Evolutionary conservation across 2,113 vertebrate species (phyloP).

Genomic region (Syrrhaptes paradoxus): DNA sequence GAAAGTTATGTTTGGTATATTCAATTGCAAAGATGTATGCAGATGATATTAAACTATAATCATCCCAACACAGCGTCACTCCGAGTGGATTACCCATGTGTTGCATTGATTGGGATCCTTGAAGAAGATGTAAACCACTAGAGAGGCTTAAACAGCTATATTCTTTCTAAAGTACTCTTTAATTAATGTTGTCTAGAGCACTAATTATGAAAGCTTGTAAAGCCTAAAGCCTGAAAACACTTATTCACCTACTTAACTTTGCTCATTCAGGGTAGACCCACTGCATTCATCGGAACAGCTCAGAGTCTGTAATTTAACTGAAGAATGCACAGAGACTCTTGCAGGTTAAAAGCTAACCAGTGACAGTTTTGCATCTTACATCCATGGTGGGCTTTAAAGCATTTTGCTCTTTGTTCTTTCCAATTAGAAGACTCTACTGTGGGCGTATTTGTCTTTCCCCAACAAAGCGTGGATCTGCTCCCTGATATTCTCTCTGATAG

Average conservation of each 20-base stretch:
- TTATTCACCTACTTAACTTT: constrained; percentile 50
- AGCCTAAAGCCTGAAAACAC: constrained; percentile 60
- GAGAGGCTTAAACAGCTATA: constrained; percentile 47
- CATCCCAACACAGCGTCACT: neutral
- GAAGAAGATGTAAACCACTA: constrained; percentile 25
- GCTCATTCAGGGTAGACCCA: constrained; percentile 7
- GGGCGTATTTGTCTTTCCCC: neutral
- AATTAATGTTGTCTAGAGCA: constrained; percentile 64
- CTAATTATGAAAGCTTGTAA: constrained; percentile 62
- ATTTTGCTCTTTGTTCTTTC: neutral
- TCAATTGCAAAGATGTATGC: neutral
- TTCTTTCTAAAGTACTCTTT: constrained; percentile 57
- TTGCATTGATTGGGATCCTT: constrained; percentile 46
- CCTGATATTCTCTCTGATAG: neutral
- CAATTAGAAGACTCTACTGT: neutral
- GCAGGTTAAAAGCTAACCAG: neutral
- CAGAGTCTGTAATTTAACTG: neutral
- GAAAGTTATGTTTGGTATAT: neutral
- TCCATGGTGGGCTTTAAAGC: neutral
- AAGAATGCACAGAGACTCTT: neutral
- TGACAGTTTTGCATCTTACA: neutral
- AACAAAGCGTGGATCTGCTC: neutral
- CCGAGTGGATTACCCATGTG: constrained; percentile 17
- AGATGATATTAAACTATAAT: constrained; percentile 15
- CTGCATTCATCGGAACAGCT: neutral